These are phyloP conservation scores for Norana najaformis DNA, from an alignment of 2,888 invertebrate species.

Conservation along the genomic window DNA sequence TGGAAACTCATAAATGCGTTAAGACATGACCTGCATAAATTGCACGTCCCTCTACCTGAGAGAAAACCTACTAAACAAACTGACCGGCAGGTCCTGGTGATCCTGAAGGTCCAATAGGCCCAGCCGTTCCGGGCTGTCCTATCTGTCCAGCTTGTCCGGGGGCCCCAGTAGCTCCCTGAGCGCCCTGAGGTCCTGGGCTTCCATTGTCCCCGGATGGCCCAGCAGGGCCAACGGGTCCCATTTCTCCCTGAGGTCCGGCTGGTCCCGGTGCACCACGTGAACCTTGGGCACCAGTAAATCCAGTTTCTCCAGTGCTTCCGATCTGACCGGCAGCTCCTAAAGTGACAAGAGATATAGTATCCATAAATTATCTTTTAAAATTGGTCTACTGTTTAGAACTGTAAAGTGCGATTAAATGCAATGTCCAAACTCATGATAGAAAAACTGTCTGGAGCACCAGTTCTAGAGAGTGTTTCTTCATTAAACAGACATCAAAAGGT, in stretches of 20 bases:
- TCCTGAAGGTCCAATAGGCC: background rate
- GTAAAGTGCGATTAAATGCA: background rate
- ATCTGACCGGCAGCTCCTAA: slow-evolving; percentile 22
- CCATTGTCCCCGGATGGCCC: background rate
- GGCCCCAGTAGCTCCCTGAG: background rate
- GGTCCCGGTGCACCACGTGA: slow-evolving; percentile 13
- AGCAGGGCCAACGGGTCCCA: background rate
- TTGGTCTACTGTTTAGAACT: background rate
- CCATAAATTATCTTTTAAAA: background rate
- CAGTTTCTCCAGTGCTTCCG: slow-evolving; percentile 24
- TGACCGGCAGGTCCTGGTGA: slow-evolving; percentile 28
- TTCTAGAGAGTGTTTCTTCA: background rate
- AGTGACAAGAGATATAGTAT: background rate
- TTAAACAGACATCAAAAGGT: too few species aligned
- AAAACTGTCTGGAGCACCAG: background rate
- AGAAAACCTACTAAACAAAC: background rate
- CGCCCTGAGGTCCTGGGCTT: slow-evolving; percentile 8
- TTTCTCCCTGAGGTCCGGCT: background rate
- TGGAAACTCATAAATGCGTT: background rate
- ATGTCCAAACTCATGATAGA: background rate
- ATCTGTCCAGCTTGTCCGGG: slow-evolving; percentile 8
- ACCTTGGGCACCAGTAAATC: background rate
- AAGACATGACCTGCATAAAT: background rate
- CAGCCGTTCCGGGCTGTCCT: background rate
- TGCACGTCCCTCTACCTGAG: background rate